Conservation (phyloP, 1,140 invertebrate species). For the Spodoptera frugiperda region DNA sequence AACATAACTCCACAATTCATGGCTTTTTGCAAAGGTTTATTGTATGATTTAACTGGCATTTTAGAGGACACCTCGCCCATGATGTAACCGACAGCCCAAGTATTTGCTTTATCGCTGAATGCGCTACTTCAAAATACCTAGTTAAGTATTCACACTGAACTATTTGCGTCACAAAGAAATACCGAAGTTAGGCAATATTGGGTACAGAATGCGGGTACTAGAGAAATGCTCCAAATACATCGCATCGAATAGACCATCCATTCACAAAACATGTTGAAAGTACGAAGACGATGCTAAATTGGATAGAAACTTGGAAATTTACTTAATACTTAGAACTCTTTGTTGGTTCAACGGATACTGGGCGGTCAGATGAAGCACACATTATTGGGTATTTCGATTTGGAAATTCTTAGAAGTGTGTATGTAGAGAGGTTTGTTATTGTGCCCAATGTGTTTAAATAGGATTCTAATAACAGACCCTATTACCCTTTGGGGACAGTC, state of each 20-base stretch:
- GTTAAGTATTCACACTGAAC: slow-evolving; percentile 10
- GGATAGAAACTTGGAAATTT: neutral
- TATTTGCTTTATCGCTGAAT: neutral
- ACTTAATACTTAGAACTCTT: neutral
- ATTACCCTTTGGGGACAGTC: too few species aligned
- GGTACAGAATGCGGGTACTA: slow-evolving; percentile 4
- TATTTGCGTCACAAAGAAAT: slow-evolving; percentile 26
- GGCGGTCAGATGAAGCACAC: too few species aligned
- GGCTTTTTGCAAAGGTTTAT: slow-evolving; percentile 8
- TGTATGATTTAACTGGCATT: neutral
- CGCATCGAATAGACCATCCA: neutral
- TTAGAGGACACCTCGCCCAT: neutral
- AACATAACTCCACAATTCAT: slow-evolving; percentile 30
- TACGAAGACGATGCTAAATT: slow-evolving; percentile 7
- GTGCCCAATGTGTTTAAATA: too few species aligned
- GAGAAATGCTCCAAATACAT: slow-evolving; percentile 5
- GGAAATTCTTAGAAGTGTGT: too few species aligned
- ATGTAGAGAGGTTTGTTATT: too few species aligned
- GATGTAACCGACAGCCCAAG: neutral
- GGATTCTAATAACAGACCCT: too few species aligned
- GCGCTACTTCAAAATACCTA: neutral
- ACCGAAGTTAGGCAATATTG: slow-evolving; percentile 11
- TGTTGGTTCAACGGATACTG: too few species aligned
- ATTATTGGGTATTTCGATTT: too few species aligned
- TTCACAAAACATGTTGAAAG: neutral